phyloP scores from a whole-genome alignment of 2,797 vertebrate species.

The Bovichtus variegatus region DNA sequence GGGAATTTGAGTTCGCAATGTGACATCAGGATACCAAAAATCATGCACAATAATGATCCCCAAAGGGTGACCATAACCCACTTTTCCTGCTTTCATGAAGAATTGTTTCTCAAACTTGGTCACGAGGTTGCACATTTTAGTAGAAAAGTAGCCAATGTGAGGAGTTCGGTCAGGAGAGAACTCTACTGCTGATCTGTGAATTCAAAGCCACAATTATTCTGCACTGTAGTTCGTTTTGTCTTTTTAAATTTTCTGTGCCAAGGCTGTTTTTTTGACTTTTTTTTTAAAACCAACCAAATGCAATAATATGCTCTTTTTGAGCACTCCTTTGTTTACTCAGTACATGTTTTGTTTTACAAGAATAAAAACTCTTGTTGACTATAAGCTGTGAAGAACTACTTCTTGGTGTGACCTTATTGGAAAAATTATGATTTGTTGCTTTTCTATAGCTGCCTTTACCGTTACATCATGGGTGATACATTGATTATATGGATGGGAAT shows the following conservation, averaged over 20 bases:
- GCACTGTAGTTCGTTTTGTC: constrained; percentile 80
- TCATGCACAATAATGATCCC: constrained; percentile 27
- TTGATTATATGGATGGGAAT: constrained; percentile 3
- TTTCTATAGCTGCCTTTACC: constrained; percentile 3
- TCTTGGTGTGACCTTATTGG: constrained; percentile 1
- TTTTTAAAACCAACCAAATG: constrained; percentile 35
- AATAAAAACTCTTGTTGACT: constrained; percentile 67
- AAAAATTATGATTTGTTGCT: constrained; percentile 13
- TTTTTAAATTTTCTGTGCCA: constrained; percentile 25
- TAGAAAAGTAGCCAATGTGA: constrained; percentile 13
- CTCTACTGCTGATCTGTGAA: constrained; percentile 79
- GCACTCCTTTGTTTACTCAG: constrained; percentile 61
- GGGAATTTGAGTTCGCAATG: background rate
- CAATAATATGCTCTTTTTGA: constrained; percentile 59
- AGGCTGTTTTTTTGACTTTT: constrained; percentile 30
- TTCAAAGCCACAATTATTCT: constrained; percentile 70
- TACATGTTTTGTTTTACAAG: constrained; percentile 35
- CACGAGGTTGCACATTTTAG: constrained; percentile 34
- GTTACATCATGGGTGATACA: constrained; percentile 3
- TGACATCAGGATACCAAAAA: constrained; percentile 26
- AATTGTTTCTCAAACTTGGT: constrained; percentile 15
- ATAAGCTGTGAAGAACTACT: constrained; percentile 34
- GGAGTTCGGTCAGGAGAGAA: constrained; percentile 12
- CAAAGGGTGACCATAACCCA: background rate
- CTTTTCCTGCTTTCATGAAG: constrained; percentile 27